A percentile compares a stretch with the other conserved stretches of the same genome.
Evolutionary conservation across 2,888 invertebrate species (phyloP).

Genomic region (Xestia rhomboidea): DNA sequence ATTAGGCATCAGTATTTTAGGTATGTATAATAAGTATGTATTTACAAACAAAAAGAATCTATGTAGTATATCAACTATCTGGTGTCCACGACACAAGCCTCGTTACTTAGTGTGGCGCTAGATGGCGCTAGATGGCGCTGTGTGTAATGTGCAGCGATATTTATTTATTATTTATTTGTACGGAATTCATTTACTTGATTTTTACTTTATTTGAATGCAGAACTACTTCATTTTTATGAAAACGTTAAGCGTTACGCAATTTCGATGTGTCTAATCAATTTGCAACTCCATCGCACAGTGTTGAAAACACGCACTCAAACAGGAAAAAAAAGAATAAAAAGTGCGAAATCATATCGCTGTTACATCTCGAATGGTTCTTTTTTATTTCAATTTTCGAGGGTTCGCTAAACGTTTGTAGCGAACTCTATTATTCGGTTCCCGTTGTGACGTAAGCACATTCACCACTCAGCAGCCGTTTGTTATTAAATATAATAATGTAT

Average conservation of each 20-base stretch:
- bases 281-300: slow-evolving; percentile 80
- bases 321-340: slow-evolving; percentile 82
- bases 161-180: no score
- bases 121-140: no score
- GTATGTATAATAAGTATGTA: no score
- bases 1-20: no score
- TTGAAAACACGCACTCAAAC: slow-evolving; percentile 84
- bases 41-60: no score
- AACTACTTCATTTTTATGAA: slow-evolving; percentile 7
- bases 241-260: slow-evolving; percentile 52
- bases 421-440: slow-evolving; percentile 89
- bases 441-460: slow-evolving; percentile 89
- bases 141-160: no score
- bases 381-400: slow-evolving; percentile 90
- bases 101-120: no score
- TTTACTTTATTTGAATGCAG: neutral
- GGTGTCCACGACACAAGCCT: no score
- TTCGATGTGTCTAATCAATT: slow-evolving; percentile 78
- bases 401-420: slow-evolving; percentile 89
- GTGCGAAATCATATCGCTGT: slow-evolving; percentile 90
- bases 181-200: neutral
- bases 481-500: slow-evolving; percentile 89
- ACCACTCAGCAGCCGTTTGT: slow-evolving; percentile 86
- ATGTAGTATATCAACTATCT: no score
- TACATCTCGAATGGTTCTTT: slow-evolving; percentile 89